These are phyloP conservation scores for Aythya baeri DNA, from an alignment of 2,113 vertebrate species.

Conservation along the genomic window DNA sequence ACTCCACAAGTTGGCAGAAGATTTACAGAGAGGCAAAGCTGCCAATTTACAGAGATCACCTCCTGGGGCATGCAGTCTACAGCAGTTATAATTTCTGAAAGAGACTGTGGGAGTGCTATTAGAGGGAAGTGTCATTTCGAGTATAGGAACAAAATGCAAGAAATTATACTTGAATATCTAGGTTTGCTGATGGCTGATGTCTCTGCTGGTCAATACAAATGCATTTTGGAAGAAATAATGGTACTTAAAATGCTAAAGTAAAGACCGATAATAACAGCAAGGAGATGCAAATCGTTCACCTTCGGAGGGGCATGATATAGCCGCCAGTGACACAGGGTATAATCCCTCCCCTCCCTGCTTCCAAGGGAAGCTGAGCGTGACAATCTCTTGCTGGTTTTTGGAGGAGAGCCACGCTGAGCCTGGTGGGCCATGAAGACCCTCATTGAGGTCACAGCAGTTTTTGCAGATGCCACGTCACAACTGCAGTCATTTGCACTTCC, in stretches of 20 bases:
- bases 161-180: background rate
- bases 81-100: background rate
- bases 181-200: background rate
- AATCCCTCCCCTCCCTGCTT: background rate
- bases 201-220: background rate
- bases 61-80: background rate
- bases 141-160: background rate
- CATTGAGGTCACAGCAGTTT: background rate
- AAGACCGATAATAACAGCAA: background rate
- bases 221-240: background rate
- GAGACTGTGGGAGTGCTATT: background rate
- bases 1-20: background rate
- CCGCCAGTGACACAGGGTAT: background rate
- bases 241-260: background rate
- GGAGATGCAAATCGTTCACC: background rate
- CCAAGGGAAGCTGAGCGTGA: background rate
- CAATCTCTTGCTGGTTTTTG: background rate
- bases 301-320: background rate
- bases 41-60: background rate
- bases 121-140: background rate
- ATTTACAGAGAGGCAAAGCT: slow-evolving; percentile 21
- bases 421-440: background rate
- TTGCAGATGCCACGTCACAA: background rate
- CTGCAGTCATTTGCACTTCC: background rate
- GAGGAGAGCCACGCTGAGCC: background rate